These are phyloP conservation scores for Platalea minor DNA, from an alignment of 2,797 vertebrate species.

Conservation along the genomic window DNA sequence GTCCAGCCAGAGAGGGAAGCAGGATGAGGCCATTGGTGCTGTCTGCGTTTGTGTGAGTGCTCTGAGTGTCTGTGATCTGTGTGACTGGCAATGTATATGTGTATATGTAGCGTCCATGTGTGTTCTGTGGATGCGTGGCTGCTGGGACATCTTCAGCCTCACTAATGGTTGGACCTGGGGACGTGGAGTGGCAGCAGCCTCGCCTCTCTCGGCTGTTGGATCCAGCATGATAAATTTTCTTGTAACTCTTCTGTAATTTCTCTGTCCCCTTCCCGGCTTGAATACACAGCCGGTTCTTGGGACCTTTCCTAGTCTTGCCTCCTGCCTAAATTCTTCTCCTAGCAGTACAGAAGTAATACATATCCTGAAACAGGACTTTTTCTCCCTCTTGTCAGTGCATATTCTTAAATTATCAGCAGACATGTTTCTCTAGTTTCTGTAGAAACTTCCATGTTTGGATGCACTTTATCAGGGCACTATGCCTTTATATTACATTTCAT, in stretches of 20 bases:
- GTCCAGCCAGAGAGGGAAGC: background rate
- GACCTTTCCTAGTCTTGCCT: background rate
- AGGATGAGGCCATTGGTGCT: background rate
- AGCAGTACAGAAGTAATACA: background rate
- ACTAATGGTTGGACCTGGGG: background rate
- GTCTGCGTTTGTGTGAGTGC: background rate
- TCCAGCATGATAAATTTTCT: background rate
- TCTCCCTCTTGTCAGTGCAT: accelerated
- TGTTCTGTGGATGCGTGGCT: background rate
- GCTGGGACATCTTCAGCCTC: background rate
- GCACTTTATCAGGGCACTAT: background rate
- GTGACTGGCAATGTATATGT: too few relatives aligned
- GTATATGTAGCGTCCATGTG: accelerated
- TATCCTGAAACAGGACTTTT: background rate
- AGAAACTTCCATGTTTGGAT: background rate
- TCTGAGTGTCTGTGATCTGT: background rate
- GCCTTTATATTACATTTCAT: background rate
- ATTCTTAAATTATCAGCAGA: background rate
- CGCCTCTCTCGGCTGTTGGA: background rate
- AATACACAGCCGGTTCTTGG: background rate
- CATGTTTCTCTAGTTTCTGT: background rate
- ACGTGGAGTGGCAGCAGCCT: background rate
- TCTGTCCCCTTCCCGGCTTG: background rate
- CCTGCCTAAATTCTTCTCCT: background rate
- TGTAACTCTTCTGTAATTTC: background rate